These are phyloP conservation scores for Auanema freiburgensis DNA, from an alignment of 2,888 invertebrate species.

Conservation along the genomic window DNA sequence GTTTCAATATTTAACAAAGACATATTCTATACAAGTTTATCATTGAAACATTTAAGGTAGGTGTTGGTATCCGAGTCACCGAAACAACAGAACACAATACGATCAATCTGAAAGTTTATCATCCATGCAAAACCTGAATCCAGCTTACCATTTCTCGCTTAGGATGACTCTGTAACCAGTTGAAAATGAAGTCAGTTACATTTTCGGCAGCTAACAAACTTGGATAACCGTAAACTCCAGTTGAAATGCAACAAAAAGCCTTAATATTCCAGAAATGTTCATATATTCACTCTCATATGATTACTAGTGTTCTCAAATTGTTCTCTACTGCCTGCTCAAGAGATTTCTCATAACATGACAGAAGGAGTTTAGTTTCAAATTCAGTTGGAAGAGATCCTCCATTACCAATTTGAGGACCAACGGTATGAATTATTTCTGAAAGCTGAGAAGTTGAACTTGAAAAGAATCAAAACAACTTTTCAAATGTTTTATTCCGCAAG, in stretches of 20 bases:
- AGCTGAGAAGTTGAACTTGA: conserved; percentile 44
- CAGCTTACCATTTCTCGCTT: conserved; percentile 20
- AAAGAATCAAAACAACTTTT: conserved; percentile 73
- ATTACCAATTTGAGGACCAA: conserved; percentile 74
- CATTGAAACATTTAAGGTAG: no score
- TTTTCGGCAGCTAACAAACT: conserved; percentile 74
- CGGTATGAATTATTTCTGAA: conserved; percentile 85
- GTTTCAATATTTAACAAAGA: no score
- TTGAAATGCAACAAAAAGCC: conserved; percentile 86
- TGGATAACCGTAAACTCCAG: conserved; percentile 88
- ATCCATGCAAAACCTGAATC: neutral
- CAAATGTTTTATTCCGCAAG: conserved; percentile 74
- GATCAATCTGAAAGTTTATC: conserved; percentile 27
- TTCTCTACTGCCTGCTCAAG: conserved; percentile 69
- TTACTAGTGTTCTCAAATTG: conserved; percentile 73
- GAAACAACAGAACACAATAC: conserved; percentile 28
- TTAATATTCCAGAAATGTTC: conserved; percentile 51
- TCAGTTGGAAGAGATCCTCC: conserved; percentile 65
- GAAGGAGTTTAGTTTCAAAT: conserved; percentile 73
- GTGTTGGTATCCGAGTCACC: no score
- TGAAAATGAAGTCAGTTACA: conserved; percentile 28
- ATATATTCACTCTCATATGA: conserved; percentile 30
- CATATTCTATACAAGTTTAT: no score
- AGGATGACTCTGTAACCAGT: conserved; percentile 17
- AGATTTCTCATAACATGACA: conserved; percentile 76